These are phyloP conservation scores for Hemaris fuciformis DNA, from an alignment of 2,888 invertebrate genomes.

Conservation along the genomic window DNA sequence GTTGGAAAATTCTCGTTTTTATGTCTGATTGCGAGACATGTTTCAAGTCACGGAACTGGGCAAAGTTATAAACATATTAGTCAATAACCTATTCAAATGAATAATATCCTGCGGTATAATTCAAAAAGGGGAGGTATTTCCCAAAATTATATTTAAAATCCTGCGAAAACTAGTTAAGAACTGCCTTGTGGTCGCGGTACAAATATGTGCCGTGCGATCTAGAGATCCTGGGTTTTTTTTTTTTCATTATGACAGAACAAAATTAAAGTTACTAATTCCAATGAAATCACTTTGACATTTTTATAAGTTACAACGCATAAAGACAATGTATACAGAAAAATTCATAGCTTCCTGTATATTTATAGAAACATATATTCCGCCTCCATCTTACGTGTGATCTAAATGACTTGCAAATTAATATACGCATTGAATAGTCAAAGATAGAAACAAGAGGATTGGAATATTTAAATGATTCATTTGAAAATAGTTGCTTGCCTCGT, in stretches of 20 bases:
- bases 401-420: background rate
- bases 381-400: background rate
- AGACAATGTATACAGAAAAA: background rate
- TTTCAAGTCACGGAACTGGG: background rate
- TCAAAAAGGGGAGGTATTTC: no score
- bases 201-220: no score
- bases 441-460: background rate
- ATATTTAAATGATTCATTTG: constrained; percentile 3
- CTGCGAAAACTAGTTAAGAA: no score
- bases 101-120: no score
- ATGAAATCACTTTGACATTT: no score
- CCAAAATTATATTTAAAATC: no score
- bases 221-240: no score
- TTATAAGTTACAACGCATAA: background rate
- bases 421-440: background rate
- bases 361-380: background rate
- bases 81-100: background rate
- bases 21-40: background rate
- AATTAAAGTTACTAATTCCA: no score
- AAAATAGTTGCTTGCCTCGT: background rate
- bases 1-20: background rate
- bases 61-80: background rate
- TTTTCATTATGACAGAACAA: no score
- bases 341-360: background rate
- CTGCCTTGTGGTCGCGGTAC: no score